A percentile compares a stretch with the other conserved stretches of the same genome.
Conservation (phyloP, 2,888 invertebrate species). For the Clostera curtula region DNA sequence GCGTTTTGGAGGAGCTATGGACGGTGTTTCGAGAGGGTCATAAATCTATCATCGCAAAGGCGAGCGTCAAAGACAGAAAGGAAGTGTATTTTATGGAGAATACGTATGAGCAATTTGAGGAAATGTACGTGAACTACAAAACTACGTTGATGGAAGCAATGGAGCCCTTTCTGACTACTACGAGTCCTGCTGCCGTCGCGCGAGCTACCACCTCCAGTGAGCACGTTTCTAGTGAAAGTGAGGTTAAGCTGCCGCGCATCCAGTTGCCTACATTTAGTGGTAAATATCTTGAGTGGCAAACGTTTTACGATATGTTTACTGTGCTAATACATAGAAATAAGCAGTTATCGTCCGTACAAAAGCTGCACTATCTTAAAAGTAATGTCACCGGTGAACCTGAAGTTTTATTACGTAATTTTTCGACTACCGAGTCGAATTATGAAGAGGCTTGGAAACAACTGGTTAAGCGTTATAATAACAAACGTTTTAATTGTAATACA, state of each 20-base stretch:
- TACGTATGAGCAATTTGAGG: not conserved
- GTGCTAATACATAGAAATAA: constrained; percentile 4
- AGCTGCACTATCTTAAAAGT: constrained; percentile 7
- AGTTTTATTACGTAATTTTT: constrained; percentile 4
- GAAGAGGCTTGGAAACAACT: constrained; percentile 4
- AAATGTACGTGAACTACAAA: not conserved
- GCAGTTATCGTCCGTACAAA: constrained; percentile 2
- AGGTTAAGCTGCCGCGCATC: constrained; percentile 2
- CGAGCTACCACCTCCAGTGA: not conserved
- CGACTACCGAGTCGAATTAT: constrained; percentile 6
- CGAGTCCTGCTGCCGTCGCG: not conserved
- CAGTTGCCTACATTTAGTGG: constrained; percentile 6
- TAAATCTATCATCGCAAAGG: not conserved
- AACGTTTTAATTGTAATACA: constrained; percentile 6
- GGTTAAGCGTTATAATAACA: constrained; percentile 5
- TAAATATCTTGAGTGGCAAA: constrained; percentile 7
- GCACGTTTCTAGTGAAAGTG: not conserved
- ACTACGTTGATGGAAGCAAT: not conserved
- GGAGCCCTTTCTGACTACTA: not conserved
- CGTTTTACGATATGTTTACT: constrained; percentile 5
- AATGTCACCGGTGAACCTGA: constrained; percentile 4
- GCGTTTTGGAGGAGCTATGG: not conserved
- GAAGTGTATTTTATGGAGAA: not conserved
- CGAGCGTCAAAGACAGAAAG: not conserved
- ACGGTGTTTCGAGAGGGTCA: not conserved